Percentiles rank a stretch among this genome's conserved stretches.
Conservation (phyloP, 2,113 vertebrate genomes). For the Arizona elegans region DNA sequence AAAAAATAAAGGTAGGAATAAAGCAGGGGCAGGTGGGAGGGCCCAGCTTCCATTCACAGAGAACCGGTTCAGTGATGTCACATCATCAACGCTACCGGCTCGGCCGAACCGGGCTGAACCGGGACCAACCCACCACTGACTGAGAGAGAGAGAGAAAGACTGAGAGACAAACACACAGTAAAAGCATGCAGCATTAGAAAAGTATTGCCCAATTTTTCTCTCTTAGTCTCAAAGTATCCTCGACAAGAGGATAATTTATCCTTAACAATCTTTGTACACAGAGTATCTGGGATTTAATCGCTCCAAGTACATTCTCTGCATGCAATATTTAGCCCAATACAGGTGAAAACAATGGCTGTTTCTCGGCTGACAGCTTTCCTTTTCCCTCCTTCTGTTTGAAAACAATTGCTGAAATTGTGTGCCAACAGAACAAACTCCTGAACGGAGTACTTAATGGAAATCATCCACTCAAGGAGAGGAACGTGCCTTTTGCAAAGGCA, state of each 20-base stretch:
- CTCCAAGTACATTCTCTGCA: neutral
- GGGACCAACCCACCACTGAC: too few relatives aligned
- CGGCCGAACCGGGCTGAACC: too few relatives aligned
- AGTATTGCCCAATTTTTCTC: neutral
- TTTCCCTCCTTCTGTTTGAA: neutral
- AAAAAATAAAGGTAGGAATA: too few relatives aligned
- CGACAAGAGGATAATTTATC: neutral
- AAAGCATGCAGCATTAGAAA: slow-evolving; percentile 28
- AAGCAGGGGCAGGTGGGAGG: too few relatives aligned
- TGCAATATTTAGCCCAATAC: neutral
- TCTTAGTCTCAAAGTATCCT: neutral
- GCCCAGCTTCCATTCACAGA: too few relatives aligned
- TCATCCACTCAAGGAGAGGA: neutral
- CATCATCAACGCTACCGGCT: too few relatives aligned
- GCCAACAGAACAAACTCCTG: neutral
- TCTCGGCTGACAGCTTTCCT: neutral
- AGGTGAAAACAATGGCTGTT: neutral
- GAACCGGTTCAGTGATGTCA: too few relatives aligned
- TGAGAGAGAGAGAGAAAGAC: too few relatives aligned
- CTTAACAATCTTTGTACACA: neutral
- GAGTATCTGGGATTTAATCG: neutral
- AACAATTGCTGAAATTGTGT: neutral
- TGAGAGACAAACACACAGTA: neutral
- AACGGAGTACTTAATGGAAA: neutral
- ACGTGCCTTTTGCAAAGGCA: neutral